Percentiles rank a stretch among this genome's conserved stretches.
These are phyloP conservation scores for Hydractinia echinata DNA, from an alignment of 30 jellyfish, hydroid and myxozoan genomes.

Conservation along the genomic window DNA sequence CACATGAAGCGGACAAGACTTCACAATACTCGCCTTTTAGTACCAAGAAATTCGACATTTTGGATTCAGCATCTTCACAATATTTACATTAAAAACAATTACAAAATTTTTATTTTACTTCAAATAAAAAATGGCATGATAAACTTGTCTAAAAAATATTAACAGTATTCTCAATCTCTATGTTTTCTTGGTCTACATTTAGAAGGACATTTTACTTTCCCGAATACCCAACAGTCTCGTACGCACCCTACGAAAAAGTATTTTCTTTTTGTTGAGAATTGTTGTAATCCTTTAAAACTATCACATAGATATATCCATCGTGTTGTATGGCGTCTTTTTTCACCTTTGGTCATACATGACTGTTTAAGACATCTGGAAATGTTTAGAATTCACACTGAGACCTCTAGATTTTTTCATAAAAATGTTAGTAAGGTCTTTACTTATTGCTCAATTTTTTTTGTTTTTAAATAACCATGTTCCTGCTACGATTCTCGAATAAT, in stretches of 20 bases:
- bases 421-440: neutral
- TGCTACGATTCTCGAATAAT: neutral
- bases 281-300: neutral
- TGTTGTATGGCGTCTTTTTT: neutral
- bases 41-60: too few species aligned
- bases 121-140: too few species aligned
- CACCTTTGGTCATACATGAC: neutral
- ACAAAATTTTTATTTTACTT: too few species aligned
- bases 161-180: conserved; percentile 5
- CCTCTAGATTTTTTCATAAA: conserved; percentile 1
- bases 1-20: too few species aligned
- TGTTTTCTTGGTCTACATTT: conserved; percentile 9
- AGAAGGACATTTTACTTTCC: neutral
- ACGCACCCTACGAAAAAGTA: conserved; percentile 21
- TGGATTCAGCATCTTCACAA: too few species aligned
- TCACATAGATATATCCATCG: conserved; percentile 18
- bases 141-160: neutral
- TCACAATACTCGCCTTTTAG: too few species aligned
- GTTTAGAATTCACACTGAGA: neutral
- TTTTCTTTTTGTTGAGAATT: neutral
- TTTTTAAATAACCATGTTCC: neutral
- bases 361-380: neutral
- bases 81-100: too few species aligned
- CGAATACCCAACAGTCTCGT: neutral
- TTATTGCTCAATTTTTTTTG: neutral